Base-by-base conservation (phyloP, 2,113 vertebrate species). In the Oxygymnocypris stewartii region DNA sequence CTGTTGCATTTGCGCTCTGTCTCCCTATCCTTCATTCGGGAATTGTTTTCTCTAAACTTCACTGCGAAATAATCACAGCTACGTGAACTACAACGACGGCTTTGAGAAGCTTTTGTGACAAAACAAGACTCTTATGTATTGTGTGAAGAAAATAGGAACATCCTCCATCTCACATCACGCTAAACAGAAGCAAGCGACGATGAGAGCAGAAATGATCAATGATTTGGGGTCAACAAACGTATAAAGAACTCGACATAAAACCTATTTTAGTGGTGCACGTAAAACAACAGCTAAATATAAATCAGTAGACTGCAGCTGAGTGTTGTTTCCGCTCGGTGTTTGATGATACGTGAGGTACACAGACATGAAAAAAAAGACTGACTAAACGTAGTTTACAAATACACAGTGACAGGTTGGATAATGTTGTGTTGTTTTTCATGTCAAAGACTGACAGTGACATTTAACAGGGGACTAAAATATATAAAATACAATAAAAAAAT, bases 391-490 rank as follows among this genome's bases (percentile, higher is more conserved):
- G 92, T 94, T 96, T 95, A 92, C 91, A 96, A 93, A 96, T 93
- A 93, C 82, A 92, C 89, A 88, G 92, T 96, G 95, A 96, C 95
- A 96, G 92, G 67, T 92, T 87, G 89, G 94, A 90, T 94, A 94
- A 94, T 91, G 95, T 92, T 94, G 93, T 95, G 89, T 94, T 95
- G 91, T 94, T 94, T 96, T 95, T 92, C 92, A 92, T 91, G 92
- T 92, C 93, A 92, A 93, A 96, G 95, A 94, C 91, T 94, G 94
- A 94, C 94, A 96, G 90, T 95, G 94, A 94, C 94, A 96, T 96
- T 96, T 96, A 95, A 92, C 93, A 91, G 82, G 89, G 37, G 6
- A 42, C 2, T 54, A 54, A 12, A 4, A 9, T 9, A 20, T 9
- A 35, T 37, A 91, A 90, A 91, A 95, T 89, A 92, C 91, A 91